phyloP scores from a whole-genome alignment of 2,113 vertebrate genomes.

The Recurvirostra avosetta region DNA sequence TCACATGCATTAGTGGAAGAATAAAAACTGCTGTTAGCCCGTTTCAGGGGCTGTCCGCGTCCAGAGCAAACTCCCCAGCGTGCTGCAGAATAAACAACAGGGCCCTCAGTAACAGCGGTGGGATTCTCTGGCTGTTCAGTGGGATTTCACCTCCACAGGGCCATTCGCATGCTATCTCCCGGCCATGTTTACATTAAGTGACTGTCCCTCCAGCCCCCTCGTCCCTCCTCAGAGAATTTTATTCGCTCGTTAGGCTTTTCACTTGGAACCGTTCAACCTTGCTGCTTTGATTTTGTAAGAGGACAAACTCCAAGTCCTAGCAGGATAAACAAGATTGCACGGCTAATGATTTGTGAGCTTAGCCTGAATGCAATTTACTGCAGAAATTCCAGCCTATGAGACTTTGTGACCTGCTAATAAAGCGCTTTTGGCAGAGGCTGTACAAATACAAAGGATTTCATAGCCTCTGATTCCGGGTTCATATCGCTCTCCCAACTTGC shows the following conservation, averaged over 20 bases:
- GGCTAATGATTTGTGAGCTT: slow-evolving; percentile 74
- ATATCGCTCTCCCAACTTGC: background rate
- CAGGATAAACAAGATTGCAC: slow-evolving; percentile 72
- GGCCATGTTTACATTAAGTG: background rate
- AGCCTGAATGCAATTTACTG: slow-evolving; percentile 64
- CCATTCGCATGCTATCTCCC: background rate
- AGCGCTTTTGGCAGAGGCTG: slow-evolving; percentile 55
- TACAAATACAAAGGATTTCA: slow-evolving; percentile 49
- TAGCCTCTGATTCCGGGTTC: slow-evolving; percentile 28
- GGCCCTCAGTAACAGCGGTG: background rate
- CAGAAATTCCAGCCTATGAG: slow-evolving; percentile 56
- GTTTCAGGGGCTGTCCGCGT: background rate
- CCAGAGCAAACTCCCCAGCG: background rate
- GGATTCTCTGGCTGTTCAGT: background rate
- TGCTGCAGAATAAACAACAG: background rate
- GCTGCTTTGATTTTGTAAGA: slow-evolving; percentile 75
- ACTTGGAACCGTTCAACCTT: slow-evolving; percentile 64
- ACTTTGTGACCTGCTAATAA: slow-evolving; percentile 62
- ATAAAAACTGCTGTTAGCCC: background rate
- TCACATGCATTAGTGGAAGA: background rate
- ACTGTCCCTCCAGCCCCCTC: background rate
- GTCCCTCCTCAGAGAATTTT: background rate
- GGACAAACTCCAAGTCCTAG: slow-evolving; percentile 76
- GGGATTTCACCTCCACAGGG: background rate
- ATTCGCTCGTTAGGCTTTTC: slow-evolving; percentile 44